Base-by-base conservation (phyloP, 2,113 vertebrate genomes). In the Rousettus leschenaultii region DNA sequence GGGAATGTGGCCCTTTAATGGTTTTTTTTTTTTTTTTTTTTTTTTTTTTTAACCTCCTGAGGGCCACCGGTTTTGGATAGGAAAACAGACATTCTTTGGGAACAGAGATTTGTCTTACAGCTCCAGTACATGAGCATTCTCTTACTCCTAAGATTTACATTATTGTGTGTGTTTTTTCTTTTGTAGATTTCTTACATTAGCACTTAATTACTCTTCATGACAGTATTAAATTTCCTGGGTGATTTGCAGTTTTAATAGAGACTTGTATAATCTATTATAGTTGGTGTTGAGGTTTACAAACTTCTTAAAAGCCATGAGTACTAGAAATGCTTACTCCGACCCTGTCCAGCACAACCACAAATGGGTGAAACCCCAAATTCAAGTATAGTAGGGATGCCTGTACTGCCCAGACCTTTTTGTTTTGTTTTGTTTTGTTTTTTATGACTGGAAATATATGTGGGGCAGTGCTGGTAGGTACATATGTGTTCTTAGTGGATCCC, bases 181-280 rank as follows among this genome's bases (percentile, higher is more conserved):
- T 96, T 86, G 53, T 92, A 75, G 89, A 95, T 92, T 96, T 94
- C 94, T 96, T 89, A 84, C 83, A 93, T 97, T 89, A 96, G 55
- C 61, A 26, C 83, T 97, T 98, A 97, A 97, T 98, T 96, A 96
- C 48, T 91, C 90, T 96, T 95, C 77, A 48, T 94, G 89, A 92
- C 75, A 92, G 78, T 92, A 97, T 98, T 97, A 97, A 97, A 87
- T 95, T 97, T 97, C 74, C 63, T 86, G 85, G 96, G 88, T 97
- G 96, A 97, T 98, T 97, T 96, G 95, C 95, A 97, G 96, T 93
- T 96, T 91, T 97, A 96, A 97, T 98, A 98, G 95, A 97, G 88
- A 86, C 74, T 86, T 91, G n/a, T 83, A 48, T 95, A 91, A 96
- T 97, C 96, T 96, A 98, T 97, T 89, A n/a, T 70, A 91, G 45